A percentile compares a stretch with the other conserved stretches of the same genome.
Evolutionary conservation across 2,797 vertebrate species (phyloP).

Genomic region (Anabacerthia variegaticeps): DNA sequence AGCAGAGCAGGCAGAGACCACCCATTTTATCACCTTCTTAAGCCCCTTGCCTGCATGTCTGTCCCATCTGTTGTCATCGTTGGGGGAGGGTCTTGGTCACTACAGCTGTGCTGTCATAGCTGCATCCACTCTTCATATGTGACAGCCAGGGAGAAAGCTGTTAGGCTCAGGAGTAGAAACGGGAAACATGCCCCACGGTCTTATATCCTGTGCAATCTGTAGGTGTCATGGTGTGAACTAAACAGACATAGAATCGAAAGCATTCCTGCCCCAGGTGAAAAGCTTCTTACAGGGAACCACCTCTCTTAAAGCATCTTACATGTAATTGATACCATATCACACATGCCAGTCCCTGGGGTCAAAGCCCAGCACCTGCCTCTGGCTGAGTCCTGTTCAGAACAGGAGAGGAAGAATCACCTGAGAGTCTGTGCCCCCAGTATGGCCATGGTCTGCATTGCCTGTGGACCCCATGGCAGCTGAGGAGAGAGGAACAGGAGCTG

Average conservation of each 20-base stretch:
- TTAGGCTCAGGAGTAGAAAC: not conserved
- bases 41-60: not conserved
- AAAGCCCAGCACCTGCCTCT: not conserved
- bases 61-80: not conserved
- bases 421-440: not conserved
- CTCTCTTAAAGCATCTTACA: not conserved
- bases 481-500: not conserved
- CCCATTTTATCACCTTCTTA: not conserved
- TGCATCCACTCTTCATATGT: not conserved
- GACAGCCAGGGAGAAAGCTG: not conserved
- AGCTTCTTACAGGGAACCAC: not conserved
- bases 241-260: not conserved
- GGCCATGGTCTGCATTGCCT: not conserved
- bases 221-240: not conserved
- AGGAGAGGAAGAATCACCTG: not conserved
- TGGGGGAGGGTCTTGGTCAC: not conserved
- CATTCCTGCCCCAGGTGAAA: not conserved
- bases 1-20: not conserved
- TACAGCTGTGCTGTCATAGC: rapidly evolving
- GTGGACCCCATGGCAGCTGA: not conserved
- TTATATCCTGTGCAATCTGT: not conserved
- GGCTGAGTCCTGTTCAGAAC: not conserved
- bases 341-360: not conserved
- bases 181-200: not conserved
- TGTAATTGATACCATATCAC: not conserved